Base-by-base conservation (phyloP, 2,113 vertebrate genomes). In the Phoenicopterus ruber region DNA sequence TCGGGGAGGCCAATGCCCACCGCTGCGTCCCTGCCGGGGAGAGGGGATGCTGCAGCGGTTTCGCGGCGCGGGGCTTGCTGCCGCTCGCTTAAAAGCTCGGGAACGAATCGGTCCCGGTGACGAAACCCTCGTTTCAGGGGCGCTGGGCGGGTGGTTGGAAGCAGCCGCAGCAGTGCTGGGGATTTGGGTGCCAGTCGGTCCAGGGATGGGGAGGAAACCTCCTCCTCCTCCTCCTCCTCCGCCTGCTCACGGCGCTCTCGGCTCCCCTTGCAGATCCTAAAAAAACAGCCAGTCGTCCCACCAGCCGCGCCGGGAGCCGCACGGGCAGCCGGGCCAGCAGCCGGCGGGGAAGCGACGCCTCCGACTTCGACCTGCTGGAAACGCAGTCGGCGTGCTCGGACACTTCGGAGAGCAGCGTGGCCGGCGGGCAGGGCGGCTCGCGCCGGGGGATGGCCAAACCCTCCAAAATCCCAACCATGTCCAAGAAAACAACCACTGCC, bases 391-490 rank as follows among this genome's bases (percentile, higher is more conserved):
- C 99, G 28, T 99, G 99, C 94, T 99, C 99, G 1, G 99, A 99
- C 96, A 98, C 99, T 55, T 99, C 99, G 3, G 99, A 99, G 97
- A 99, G 99, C 61, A 99, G 99, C 6, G 88, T 78, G 12, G 97
- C 98, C 4, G 98, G 99, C 4, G 98, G 97, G 73, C 98, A 98
- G 47, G 87, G 98, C 65, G 94, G 97, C 44, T 98, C 99, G 1
- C 98, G 98, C 9, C 85, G 98, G 4, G 98, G 98, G 7, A 54
- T 96, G 34, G 98, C 98, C 77, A 99, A 99, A 24, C 99, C 99
- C 81, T 99, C 99, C 95, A 99, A 99, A 97, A 99, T 99, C 96
- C 99, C 99, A 46, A 99, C 99, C 95, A 99, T 99, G 97, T 99
- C 99, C 77, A 99, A 99, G 98, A 99, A 99, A 95, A 78, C 97